Base-by-base conservation (phyloP, 2,113 vertebrate genomes). In the Gymnorhina tibicen region DNA sequence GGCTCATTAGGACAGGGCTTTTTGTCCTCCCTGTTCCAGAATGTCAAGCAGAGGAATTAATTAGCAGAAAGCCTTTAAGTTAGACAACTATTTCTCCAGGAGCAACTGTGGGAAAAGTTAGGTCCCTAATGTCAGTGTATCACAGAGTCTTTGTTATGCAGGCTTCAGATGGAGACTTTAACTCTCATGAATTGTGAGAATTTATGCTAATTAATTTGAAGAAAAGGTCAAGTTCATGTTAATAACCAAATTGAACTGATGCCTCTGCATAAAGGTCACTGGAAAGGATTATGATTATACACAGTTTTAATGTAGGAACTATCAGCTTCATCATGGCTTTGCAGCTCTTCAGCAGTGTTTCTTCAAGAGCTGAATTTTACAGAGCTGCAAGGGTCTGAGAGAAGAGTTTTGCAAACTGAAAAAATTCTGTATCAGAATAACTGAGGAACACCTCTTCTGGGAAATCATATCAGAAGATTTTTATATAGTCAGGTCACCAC, bases 131-230 rank as follows among this genome's bases (percentile, higher is more conserved):
- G 44, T 42, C 64, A 76, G 30, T 11, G 11, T 41, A 78, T 47
- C n/a, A 42, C 3, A 3, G 35, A 58, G 52, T 64, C 80, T 88
- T 85, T 91, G 19, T 53, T 63, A 4, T 56, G 22, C 49, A 32
- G 44, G 49, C 49, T 85, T 94, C 49, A 75, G 49, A 64, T 49
- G 28, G 28, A 85, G 39, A 56, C 30, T 82, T 89, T 53, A 75
- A 75, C 6, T 76, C 56, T n/a, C 52, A 59, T 5, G n/a, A 87
- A 94, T 30, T 82, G 32, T 69, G n/a, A 87, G 70, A 23, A 6
- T 75, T 94, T 91, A 78, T 66, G 42, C 7, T 94, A 89, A 91
- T 85, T 75, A 89, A 79, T 87, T 89, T 91, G 62, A 89, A 90
- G 63, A 69, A 93, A 95, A 91, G 47, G 69, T 94, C 91, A 95